phyloP scores from a whole-genome alignment of 2,797 vertebrate species.

The Xenops minutus region DNA sequence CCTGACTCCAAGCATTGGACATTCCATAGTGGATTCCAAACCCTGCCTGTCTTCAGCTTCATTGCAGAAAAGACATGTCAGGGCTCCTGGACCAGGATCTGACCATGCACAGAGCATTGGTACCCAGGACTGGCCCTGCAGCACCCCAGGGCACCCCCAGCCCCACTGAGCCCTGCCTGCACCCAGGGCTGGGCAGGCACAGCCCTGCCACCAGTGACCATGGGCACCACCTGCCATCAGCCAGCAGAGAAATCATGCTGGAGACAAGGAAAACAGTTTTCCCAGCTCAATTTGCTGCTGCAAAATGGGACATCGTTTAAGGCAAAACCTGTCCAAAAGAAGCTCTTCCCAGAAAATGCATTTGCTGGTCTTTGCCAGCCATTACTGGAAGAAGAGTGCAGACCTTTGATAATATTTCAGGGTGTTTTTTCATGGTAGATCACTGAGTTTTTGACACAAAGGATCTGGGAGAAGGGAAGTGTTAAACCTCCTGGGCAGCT shows the following conservation, averaged over 20 bases:
- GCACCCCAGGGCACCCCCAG: background rate
- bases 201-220: fast-evolving
- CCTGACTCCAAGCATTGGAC: background rate
- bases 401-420: background rate
- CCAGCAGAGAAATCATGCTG: background rate
- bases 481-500: background rate
- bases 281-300: background rate
- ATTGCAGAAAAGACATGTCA: background rate
- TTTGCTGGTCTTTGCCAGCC: background rate
- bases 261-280: background rate
- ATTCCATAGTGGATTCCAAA: background rate
- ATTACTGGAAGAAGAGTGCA: background rate
- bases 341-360: background rate
- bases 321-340: background rate
- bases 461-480: background rate
- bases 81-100: background rate
- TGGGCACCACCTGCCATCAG: background rate
- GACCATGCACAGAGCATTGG: fast-evolving
- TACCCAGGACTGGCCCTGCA: background rate
- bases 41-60: background rate
- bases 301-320: background rate
- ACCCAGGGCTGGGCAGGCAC: background rate
- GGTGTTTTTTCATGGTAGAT: background rate
- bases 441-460: background rate
- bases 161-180: background rate